Conservation (phyloP, 2,113 vertebrate genomes). For the Megalops atlanticus region DNA sequence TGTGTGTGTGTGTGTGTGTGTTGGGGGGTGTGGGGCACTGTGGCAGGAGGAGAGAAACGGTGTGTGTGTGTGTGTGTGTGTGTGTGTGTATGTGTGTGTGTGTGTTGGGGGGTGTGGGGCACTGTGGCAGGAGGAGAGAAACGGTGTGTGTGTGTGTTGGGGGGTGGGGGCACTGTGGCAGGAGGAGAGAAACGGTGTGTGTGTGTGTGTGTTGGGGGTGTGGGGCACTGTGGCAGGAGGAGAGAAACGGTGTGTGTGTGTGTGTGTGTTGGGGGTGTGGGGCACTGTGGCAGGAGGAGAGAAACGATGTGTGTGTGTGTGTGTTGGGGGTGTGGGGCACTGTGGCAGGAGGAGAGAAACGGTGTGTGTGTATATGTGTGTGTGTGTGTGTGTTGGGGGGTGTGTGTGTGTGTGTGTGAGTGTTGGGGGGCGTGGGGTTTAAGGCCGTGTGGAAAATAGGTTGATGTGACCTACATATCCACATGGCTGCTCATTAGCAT, state of each 20-base stretch:
- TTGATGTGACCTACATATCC: conserved; percentile 75
- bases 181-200: conserved; percentile 20
- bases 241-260: conserved; percentile 17
- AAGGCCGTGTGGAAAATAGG: conserved; percentile 62
- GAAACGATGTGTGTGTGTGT: background rate
- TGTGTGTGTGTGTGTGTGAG: no score
- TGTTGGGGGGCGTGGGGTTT: conserved; percentile 36
- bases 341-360: conserved; percentile 38
- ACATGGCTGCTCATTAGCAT: conserved; percentile 68
- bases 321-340: background rate
- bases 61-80: conserved; percentile 24
- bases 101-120: conserved; percentile 38
- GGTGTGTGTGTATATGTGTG: conserved; percentile 34
- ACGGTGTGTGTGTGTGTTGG: conserved; percentile 21
- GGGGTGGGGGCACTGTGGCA: conserved; percentile 40
- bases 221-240: conserved; percentile 38
- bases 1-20: background rate
- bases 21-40: conserved; percentile 29
- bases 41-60: conserved; percentile 22
- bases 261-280: conserved; percentile 30
- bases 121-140: conserved; percentile 34
- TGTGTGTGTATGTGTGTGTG: conserved; percentile 25
- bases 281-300: no score
- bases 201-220: conserved; percentile 20
- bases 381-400: conserved; percentile 38